Conservation (phyloP, 2,113 vertebrate species). For the Melanerpes aurifrons region DNA sequence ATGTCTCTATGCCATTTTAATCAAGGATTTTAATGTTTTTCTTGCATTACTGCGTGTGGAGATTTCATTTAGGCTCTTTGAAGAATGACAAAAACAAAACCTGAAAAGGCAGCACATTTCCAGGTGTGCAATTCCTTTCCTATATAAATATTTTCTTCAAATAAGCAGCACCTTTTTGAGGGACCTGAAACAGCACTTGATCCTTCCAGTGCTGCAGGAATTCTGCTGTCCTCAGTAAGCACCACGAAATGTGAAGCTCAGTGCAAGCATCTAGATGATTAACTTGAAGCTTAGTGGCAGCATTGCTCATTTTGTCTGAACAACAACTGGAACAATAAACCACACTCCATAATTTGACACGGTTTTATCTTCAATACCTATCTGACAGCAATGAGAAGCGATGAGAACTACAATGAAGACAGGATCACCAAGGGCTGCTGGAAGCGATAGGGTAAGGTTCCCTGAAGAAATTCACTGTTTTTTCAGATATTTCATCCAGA, state of each 20-base stretch:
- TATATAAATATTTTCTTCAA: neutral
- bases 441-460: neutral
- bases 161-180: neutral
- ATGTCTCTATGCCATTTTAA: neutral
- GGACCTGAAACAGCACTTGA: neutral
- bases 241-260: neutral
- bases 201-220: neutral
- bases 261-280: neutral
- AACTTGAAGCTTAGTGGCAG: neutral
- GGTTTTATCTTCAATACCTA: neutral
- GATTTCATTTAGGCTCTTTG: neutral
- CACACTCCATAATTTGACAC: neutral
- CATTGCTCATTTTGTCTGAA: neutral
- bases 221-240: neutral
- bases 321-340: neutral
- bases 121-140: neutral
- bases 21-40: neutral
- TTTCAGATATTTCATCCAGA: neutral
- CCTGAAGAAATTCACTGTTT: neutral
- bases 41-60: neutral
- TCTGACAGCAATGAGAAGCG: neutral
- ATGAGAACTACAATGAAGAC: neutral
- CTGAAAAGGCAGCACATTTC: neutral
- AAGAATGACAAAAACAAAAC: neutral
- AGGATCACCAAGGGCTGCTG: neutral